Percentiles rank a stretch among this genome's conserved stretches.
phyloP scores from a whole-genome alignment of 2,113 vertebrate genomes.

The Psilopsiagon aymara region DNA sequence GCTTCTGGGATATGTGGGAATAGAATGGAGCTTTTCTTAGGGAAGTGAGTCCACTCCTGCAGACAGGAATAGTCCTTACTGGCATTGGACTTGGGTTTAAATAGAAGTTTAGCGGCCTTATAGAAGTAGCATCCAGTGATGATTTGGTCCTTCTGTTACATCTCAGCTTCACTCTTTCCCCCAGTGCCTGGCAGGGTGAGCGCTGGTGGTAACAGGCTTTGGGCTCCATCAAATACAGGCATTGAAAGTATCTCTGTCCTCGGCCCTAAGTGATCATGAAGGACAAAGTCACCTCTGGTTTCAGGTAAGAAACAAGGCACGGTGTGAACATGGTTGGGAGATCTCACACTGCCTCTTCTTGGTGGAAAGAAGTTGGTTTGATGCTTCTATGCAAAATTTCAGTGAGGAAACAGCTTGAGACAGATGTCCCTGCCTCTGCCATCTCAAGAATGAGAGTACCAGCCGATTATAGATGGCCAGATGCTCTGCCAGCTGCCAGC shows the following conservation, averaged over 20 bases:
- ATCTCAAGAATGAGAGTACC: not conserved
- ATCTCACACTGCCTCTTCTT: not conserved
- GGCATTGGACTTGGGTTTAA: not conserved
- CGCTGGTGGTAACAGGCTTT: not conserved
- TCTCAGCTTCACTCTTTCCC: not conserved
- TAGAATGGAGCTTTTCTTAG: not conserved
- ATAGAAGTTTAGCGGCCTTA: not conserved
- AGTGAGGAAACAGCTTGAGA: not conserved
- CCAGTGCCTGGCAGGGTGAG: not conserved
- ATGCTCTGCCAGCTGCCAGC: not conserved
- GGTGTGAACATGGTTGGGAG: not conserved
- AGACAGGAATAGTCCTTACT: not conserved
- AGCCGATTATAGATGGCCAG: not conserved
- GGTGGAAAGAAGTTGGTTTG: not conserved
- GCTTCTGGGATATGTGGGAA: not conserved
- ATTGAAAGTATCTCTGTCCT: not conserved
- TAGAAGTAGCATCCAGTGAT: not conserved
- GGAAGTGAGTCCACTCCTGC: not conserved
- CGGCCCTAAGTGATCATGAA: not conserved
- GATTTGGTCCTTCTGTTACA: not conserved
- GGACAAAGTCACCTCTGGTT: not conserved
- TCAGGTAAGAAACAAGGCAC: not conserved
- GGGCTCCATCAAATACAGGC: not conserved
- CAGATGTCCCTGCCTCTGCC: not conserved
- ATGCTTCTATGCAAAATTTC: not conserved